Evolutionary conservation across 2,888 invertebrate species (phyloP), one percentile per base, ranked within the genome.

Genomic region (Abrostola triplasia): DNA sequence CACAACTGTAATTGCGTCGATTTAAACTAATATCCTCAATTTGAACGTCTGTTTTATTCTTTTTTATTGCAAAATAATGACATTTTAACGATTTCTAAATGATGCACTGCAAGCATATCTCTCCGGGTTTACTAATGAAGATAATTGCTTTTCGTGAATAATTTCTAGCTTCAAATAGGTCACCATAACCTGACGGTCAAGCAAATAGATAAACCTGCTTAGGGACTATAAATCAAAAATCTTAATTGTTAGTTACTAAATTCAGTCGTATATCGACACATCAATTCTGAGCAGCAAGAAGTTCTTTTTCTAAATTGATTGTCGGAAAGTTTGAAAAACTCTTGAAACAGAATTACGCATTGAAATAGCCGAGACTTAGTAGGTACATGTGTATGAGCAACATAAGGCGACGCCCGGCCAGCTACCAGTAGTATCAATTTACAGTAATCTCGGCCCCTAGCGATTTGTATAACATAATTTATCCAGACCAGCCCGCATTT

Each of bases 401-500:
- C 24, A 51, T 54, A 73, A 64, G 70, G 65, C 75, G 81, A 76
- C 79, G 52, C 56, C 41, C 74, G 42, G 72, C 54, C 54, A 76
- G 70, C 74, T 73, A 77, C 73, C 76, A 77, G 76, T 79, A 72
- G 78, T 83, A 85, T 83, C 84, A 85, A 84, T 86, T 86, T 77
- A 83, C 77, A 78, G 82, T 82, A 87, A 88, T 86, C 84, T 84
- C 82, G 65, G 83, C 82, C 83, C 69, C 80, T 74, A 77, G 80
- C 83, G 79, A 84, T 84, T 84, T 82, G 78, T 80, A 77, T 81
- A 83, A 84, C 79, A 82, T 74, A 78, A 81, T 83, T 79, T 83
- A 86, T 83, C 76, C 82, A 79, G 81, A 12, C 59, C 59, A 65
- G 79, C 87, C 87, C 86, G 88, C 86, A 86, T 86, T 80, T 72